phyloP scores from a whole-genome alignment of 2,113 vertebrate genomes.

The Ovibos moschatus region DNA sequence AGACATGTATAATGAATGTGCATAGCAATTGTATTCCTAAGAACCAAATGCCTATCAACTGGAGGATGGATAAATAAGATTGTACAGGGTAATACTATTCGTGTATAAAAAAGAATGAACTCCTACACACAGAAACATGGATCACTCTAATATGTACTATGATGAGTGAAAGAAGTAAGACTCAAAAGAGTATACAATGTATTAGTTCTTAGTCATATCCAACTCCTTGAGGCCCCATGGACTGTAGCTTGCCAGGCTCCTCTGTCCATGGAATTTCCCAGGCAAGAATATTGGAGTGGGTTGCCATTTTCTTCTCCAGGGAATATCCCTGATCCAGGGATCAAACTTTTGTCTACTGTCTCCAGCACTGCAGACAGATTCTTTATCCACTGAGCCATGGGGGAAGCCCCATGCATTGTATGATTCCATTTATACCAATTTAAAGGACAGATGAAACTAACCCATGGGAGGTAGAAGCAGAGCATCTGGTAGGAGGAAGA shows the following conservation, averaged over 20 bases:
- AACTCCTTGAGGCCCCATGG: not conserved
- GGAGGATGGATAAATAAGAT: not conserved
- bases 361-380: not conserved
- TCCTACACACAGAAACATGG: not conserved
- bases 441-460: not conserved
- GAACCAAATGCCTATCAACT: not conserved
- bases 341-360: not conserved
- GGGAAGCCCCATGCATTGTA: not conserved
- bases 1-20: not conserved
- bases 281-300: not conserved
- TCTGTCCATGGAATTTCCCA: not conserved
- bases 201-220: not conserved
- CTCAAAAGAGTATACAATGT: not conserved
- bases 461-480: not conserved
- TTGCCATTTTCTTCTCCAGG: not conserved
- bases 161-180: not conserved
- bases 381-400: not conserved
- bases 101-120: not conserved
- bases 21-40: not conserved
- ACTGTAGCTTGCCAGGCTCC: not conserved
- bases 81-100: not conserved
- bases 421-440: not conserved
- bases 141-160: not conserved
- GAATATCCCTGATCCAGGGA: not conserved
- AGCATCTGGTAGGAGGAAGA: not conserved